Percentiles rank a stretch among this genome's conserved stretches.
Evolutionary conservation across 2,113 vertebrate genomes (phyloP).

Genomic region (Antechinus stuartii): DNA sequence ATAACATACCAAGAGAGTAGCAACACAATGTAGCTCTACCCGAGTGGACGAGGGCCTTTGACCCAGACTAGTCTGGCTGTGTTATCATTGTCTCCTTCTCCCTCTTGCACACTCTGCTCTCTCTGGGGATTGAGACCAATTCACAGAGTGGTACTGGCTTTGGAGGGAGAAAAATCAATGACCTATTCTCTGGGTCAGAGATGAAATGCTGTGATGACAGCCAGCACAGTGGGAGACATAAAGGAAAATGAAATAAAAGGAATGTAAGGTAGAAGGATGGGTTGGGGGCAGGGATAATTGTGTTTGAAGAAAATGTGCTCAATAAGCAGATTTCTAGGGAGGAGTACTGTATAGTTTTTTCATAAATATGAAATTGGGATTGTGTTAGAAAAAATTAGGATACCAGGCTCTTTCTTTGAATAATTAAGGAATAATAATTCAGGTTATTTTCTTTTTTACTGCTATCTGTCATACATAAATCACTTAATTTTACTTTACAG

Average conservation of each 20-base stretch:
- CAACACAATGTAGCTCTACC: not conserved
- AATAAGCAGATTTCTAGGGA: slow-evolving; percentile 71
- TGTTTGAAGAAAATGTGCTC: slow-evolving; percentile 53
- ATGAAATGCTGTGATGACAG: slow-evolving; percentile 42
- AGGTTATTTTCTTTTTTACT: slow-evolving; percentile 48
- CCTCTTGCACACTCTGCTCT: slow-evolving; percentile 36
- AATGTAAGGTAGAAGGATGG: not conserved
- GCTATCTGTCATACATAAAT: slow-evolving; percentile 60
- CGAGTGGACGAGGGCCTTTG: slow-evolving; percentile 44
- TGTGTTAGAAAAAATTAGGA: slow-evolving; percentile 57
- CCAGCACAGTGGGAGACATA: slow-evolving; percentile 19
- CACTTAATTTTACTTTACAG: slow-evolving; percentile 45
- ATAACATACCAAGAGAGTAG: not conserved
- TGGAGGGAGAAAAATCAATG: slow-evolving; percentile 44
- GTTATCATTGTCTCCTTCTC: slow-evolving; percentile 56
- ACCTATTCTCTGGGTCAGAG: slow-evolving; percentile 56
- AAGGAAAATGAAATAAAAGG: slow-evolving; percentile 66
- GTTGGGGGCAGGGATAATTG: slow-evolving; percentile 43
- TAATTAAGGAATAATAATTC: slow-evolving; percentile 55
- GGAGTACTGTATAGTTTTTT: slow-evolving; percentile 51
- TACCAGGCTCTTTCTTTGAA: slow-evolving; percentile 52
- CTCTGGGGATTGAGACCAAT: slow-evolving; percentile 57
- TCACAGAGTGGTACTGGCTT: slow-evolving; percentile 65
- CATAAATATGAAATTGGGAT: slow-evolving; percentile 62
- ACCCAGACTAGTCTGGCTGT: slow-evolving; percentile 39